Percentiles rank a stretch among this genome's conserved stretches.
These are phyloP conservation scores for Trissolcus brochymenae DNA, from an alignment of 2,888 invertebrate species.

Conservation along the genomic window DNA sequence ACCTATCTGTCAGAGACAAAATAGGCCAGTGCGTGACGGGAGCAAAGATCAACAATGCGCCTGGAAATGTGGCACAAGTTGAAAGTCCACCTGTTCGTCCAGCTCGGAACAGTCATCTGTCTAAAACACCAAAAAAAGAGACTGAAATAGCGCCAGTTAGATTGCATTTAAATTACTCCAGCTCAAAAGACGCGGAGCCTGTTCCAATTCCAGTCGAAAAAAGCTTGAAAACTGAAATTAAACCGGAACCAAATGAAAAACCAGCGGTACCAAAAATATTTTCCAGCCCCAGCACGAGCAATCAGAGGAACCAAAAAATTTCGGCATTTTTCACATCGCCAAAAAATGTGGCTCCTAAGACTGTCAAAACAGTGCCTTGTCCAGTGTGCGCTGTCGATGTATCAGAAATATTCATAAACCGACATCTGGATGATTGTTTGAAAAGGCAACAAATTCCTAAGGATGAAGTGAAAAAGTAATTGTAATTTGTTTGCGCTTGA, in stretches of 20 bases:
- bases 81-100: conserved; percentile 58
- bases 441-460: conserved; percentile 60
- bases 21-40: conserved; percentile 64
- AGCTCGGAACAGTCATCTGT: conserved; percentile 55
- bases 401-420: conserved; percentile 75
- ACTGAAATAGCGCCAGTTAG: no score
- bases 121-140: conserved; percentile 50
- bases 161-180: neutral
- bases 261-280: conserved; percentile 4
- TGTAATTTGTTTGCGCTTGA: neutral
- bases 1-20: conserved; percentile 70
- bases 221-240: neutral
- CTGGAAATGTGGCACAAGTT: conserved; percentile 1
- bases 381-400: conserved; percentile 77
- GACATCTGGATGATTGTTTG: conserved; percentile 78
- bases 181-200: neutral
- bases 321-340: conserved; percentile 66
- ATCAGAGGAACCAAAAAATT: conserved; percentile 54
- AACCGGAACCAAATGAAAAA: neutral
- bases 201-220: neutral
- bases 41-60: conserved; percentile 52
- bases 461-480: conserved; percentile 3
- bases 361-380: conserved; percentile 72
- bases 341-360: conserved; percentile 57
- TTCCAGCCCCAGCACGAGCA: conserved; percentile 65